phyloP scores from a whole-genome alignment of 1,140 invertebrate species.

The Aphaenogaster rudis region DNA sequence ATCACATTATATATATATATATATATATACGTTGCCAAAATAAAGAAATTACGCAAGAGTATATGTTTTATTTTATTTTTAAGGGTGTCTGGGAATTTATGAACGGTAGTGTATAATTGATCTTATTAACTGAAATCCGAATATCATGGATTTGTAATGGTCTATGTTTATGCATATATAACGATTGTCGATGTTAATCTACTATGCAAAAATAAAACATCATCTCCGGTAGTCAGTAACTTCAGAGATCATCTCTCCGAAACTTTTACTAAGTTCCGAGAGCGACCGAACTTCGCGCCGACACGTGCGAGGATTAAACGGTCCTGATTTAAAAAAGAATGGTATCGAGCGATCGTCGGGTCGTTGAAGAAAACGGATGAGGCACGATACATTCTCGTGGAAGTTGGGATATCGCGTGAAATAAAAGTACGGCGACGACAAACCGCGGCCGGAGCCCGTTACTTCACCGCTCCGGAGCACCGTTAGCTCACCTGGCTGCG shows the following conservation, averaged over 20 bases:
- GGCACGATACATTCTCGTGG: constrained; percentile 46
- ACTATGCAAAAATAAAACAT: neutral
- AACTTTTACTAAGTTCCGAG: neutral
- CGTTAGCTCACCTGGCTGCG: constrained; percentile 86
- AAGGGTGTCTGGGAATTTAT: too few relatives aligned
- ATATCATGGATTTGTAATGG: neutral
- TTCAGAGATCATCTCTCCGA: neutral
- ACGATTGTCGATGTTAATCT: neutral
- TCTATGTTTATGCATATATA: neutral
- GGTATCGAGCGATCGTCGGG: constrained; percentile 24
- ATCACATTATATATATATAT: too few relatives aligned
- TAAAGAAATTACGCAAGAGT: too few relatives aligned
- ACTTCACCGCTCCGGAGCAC: constrained; percentile 85
- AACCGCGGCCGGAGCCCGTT: constrained; percentile 83
- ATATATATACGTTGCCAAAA: too few relatives aligned
- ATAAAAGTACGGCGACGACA: constrained; percentile 76
- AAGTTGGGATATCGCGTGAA: constrained; percentile 73
- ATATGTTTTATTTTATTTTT: too few relatives aligned
- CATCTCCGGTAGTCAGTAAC: neutral
- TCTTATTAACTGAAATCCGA: neutral
- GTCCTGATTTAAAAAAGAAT: neutral
- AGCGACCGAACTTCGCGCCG: neutral
- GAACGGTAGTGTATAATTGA: neutral
- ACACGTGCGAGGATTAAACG: neutral
- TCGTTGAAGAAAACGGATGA: neutral